These are phyloP conservation scores for Bufotes viridis DNA, from an alignment of 2,797 vertebrate species.

Conservation along the genomic window DNA sequence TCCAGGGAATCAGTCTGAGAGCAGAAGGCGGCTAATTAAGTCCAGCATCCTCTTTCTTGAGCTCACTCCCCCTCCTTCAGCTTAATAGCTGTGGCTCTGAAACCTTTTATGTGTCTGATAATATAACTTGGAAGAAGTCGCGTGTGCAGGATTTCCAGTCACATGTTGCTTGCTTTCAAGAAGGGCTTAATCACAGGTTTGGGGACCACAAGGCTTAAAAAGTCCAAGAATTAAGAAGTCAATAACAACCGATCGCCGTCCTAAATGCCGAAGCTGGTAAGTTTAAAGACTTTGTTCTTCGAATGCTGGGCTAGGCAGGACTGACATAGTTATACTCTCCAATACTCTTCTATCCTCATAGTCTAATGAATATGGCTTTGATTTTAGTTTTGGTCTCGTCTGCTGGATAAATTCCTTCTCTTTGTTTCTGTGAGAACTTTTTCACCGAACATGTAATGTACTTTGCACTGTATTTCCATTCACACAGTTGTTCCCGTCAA, in stretches of 20 bases:
- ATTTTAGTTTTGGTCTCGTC: constrained; percentile 1
- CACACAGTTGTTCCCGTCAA: background rate
- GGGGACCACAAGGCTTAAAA: constrained; percentile 67
- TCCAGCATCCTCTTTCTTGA: constrained; percentile 70
- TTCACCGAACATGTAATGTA: background rate
- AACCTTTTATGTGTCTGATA: constrained; percentile 72
- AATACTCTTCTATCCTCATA: constrained; percentile 3
- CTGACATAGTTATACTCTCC: constrained; percentile 9
- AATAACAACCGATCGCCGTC: constrained; percentile 68
- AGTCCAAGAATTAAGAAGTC: constrained; percentile 63
- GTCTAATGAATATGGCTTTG: background rate
- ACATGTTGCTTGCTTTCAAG: constrained; percentile 65
- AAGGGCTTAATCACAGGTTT: constrained; percentile 68
- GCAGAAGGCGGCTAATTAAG: constrained; percentile 78
- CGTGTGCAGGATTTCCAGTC: constrained; percentile 62
- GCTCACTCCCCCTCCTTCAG: constrained; percentile 26
- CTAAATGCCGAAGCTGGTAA: constrained; percentile 81
- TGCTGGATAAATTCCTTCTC: background rate
- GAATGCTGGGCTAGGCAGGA: background rate
- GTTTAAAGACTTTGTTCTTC: constrained; percentile 64
- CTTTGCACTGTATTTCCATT: background rate
- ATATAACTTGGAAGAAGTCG: constrained; percentile 73
- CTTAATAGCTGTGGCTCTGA: constrained; percentile 50
- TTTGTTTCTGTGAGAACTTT: background rate
- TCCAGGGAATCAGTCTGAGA: constrained; percentile 71